Evolutionary conservation across 2,888 invertebrate genomes (phyloP), one percentile per base, ranked within the genome.

Genomic region (Drosophila melanosoma): DNA sequence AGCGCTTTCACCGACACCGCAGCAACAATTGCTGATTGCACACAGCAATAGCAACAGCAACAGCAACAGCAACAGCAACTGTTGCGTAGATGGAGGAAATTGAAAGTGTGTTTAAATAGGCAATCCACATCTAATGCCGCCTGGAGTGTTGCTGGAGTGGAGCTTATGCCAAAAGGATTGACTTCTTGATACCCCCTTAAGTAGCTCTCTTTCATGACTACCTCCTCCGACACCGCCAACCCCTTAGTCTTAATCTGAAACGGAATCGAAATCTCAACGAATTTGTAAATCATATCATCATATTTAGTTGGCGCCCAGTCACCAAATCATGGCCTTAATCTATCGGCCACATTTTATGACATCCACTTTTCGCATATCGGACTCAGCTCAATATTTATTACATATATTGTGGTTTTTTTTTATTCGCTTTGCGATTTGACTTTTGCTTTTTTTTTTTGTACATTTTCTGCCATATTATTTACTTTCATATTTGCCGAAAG

Each of bases 401-500:
- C 74, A 79, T 74, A 69, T 79, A 74, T 79, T 74, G 66, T 53
- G 36, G 72, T 66, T 81, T 66, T 81, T 78, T 86, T 63, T 78
- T 83, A 49, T 57, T 75, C 63, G 59, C 49, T 62, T 53, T 57
- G 63, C 52, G 63, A 58, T 76, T 76, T 40, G 58, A 61, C 45
- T 59, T 59, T 42, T 45, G 35, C 8, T 29, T 15, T 3, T 33
- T 15, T 29, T 15, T 3, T 33, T 32, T 52, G 6, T 29, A 29
- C 29, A 29, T 32, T 2, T 54, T 52, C 23, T 26, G 29, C 38
- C 15, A 29, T 53, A 15, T 54, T 61, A 62, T 52, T 70, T 52
- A 69, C 90, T 85, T 85, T 85, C 81, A 90, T 85, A 90, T 89
- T 89, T 89, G 90, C 90, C 85, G 90, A 87, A 87, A 85, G 74